Percentiles rank a stretch among this genome's conserved stretches.
Evolutionary conservation across 30 jellyfish, hydroid and myxozoan species (phyloP).

Genomic region (Turritopsis dohrnii): DNA sequence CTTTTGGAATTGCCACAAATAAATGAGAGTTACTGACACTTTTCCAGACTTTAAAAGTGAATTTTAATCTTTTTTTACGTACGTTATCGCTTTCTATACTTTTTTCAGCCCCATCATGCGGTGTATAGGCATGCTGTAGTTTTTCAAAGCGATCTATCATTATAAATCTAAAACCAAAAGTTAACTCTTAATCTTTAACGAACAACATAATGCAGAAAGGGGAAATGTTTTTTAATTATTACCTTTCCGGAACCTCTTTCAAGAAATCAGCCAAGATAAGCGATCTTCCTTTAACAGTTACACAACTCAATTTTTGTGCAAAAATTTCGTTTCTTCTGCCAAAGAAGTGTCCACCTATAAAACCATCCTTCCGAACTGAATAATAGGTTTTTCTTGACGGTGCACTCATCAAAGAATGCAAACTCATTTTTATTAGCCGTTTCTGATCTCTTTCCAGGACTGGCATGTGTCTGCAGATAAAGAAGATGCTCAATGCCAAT

Average conservation of each 20-base stretch:
- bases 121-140: constrained; percentile 49
- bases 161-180: constrained; percentile 68
- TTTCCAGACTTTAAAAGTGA: too few species aligned
- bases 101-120: constrained; percentile 63
- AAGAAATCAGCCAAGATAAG: constrained; percentile 41
- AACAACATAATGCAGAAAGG: too few species aligned
- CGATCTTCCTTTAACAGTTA: constrained; percentile 78
- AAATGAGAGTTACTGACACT: too few species aligned
- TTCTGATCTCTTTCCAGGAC: constrained; percentile 71
- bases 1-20: too few species aligned
- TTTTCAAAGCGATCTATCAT: constrained; percentile 72
- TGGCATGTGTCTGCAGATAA: constrained; percentile 77
- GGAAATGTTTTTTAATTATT: too few species aligned
- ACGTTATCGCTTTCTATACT: not conserved
- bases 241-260: constrained; percentile 54
- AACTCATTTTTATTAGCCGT: constrained; percentile 49
- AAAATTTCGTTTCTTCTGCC: constrained; percentile 66
- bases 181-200: too few species aligned
- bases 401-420: constrained; percentile 33
- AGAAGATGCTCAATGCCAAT: constrained; percentile 55
- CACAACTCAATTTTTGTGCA: constrained; percentile 63
- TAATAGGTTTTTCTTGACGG: not conserved
- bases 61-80: too few species aligned
- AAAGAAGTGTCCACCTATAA: constrained; percentile 54
- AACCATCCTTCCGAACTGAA: constrained; percentile 44